Evolutionary conservation across 2,888 invertebrate species (phyloP).

Genomic region (Congeria kusceri): DNA sequence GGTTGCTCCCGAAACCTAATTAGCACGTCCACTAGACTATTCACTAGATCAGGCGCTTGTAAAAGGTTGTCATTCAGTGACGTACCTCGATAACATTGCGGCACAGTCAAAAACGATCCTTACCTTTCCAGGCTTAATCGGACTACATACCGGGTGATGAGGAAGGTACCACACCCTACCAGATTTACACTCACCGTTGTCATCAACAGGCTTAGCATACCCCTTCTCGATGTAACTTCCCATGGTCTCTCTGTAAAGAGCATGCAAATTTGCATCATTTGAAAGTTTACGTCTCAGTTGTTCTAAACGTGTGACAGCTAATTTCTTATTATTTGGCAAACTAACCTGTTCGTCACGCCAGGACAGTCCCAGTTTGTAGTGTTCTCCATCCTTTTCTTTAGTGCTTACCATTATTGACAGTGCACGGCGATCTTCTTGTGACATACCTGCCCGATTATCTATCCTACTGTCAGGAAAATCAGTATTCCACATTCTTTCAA

Average conservation of each 20-base stretch:
- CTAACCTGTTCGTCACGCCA: too few relatives aligned
- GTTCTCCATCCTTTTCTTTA: constrained; percentile 11
- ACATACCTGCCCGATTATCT: not conserved
- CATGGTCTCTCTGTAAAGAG: constrained; percentile 32
- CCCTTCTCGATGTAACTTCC: constrained; percentile 41
- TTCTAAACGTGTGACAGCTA: constrained; percentile 28
- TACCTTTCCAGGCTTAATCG: constrained; percentile 34
- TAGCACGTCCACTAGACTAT: constrained; percentile 51
- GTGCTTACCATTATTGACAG: constrained; percentile 26
- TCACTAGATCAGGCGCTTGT: constrained; percentile 60
- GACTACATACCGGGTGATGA: constrained; percentile 35
- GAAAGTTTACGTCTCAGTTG: constrained; percentile 27
- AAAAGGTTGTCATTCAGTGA: constrained; percentile 52
- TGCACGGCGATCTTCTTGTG: not conserved
- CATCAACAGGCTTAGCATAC: constrained; percentile 31
- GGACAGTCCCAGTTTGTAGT: constrained; percentile 25
- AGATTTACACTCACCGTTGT: not conserved
- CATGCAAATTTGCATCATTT: constrained; percentile 9
- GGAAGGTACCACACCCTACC: constrained; percentile 33
- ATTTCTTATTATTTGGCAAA: constrained; percentile 36
- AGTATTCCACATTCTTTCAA: constrained; percentile 34
- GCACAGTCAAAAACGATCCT: constrained; percentile 47
- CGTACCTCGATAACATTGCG: constrained; percentile 31
- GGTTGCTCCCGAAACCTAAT: constrained; percentile 52
- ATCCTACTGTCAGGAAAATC: constrained; percentile 3